Evolutionary conservation across 2,797 vertebrate species (phyloP).

Genomic region (Chromis chromis): DNA sequence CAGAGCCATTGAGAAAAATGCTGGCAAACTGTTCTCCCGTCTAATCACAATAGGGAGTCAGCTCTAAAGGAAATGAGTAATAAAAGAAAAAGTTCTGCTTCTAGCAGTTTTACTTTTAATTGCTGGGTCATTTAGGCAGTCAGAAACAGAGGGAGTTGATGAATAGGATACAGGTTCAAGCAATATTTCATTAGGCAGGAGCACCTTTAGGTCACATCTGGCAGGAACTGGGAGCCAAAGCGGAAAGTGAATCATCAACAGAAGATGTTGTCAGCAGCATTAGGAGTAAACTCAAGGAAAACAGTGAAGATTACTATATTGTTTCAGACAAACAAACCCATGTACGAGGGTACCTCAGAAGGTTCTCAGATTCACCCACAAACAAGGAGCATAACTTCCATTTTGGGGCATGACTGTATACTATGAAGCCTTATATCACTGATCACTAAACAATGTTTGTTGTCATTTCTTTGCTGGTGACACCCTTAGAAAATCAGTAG

Average conservation of each 20-base stretch:
- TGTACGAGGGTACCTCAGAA: too few species aligned
- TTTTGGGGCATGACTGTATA: too few species aligned
- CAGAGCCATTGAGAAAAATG: background rate
- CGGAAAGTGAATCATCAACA: background rate
- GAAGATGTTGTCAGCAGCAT: background rate
- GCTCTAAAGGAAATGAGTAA: constrained; percentile 2
- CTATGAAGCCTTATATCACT: too few species aligned
- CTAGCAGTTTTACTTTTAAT: constrained; percentile 22
- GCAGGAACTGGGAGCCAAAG: background rate
- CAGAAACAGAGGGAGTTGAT: background rate
- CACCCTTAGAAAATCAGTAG: too few species aligned
- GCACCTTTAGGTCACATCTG: constrained; percentile 2
- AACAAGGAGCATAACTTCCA: too few species aligned
- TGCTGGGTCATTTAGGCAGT: background rate
- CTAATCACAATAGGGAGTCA: constrained; percentile 16
- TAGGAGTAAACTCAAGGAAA: background rate
- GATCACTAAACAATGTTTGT: too few species aligned
- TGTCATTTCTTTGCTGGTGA: too few species aligned
- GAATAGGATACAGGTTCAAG: background rate
- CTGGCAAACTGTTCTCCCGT: background rate
- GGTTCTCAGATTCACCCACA: too few species aligned
- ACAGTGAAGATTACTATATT: background rate
- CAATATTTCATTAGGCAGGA: constrained; percentile 1
- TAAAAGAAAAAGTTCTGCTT: constrained; percentile 13
- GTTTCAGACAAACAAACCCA: background rate